Percentiles rank a stretch among this genome's conserved stretches.
Evolutionary conservation across 2,888 invertebrate species (phyloP).

Genomic region (Monochamus alternatus): DNA sequence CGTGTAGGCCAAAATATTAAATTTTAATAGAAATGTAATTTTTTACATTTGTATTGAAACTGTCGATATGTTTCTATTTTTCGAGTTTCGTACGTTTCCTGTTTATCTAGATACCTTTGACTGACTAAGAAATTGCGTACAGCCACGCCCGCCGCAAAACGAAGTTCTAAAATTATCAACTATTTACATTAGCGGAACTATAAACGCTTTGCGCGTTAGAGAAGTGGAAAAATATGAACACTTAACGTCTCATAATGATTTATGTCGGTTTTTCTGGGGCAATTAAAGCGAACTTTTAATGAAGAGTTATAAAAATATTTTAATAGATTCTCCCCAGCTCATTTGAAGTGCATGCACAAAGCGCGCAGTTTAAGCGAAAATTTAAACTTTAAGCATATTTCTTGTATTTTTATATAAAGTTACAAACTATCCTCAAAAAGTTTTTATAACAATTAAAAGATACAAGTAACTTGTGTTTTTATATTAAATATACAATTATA

Average conservation of each 20-base stretch:
- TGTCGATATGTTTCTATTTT: no score
- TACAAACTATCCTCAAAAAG: no score
- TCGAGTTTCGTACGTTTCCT: no score
- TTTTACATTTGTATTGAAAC: no score
- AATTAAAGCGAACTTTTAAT: slow-evolving; percentile 9
- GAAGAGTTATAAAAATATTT: slow-evolving; percentile 6
- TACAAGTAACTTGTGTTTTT: no score
- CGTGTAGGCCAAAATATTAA: no score
- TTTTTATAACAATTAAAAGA: not conserved
- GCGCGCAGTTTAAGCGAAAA: not conserved
- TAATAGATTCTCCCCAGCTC: not conserved
- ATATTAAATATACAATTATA: no score
- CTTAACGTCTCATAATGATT: slow-evolving; percentile 16
- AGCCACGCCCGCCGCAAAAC: not conserved
- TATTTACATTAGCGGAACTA: slow-evolving; percentile 16
- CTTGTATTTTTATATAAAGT: not conserved
- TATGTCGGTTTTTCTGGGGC: slow-evolving; percentile 4
- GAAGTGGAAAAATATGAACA: slow-evolving; percentile 2
- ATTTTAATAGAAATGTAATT: no score
- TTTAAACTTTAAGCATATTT: not conserved
- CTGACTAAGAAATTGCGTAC: no score
- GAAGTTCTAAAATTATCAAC: slow-evolving; percentile 12
- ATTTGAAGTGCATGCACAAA: not conserved
- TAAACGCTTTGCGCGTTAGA: not conserved
- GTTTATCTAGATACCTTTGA: no score